Evolutionary conservation across 2,888 invertebrate genomes (phyloP).

Genomic region (Synergus gifuensis): DNA sequence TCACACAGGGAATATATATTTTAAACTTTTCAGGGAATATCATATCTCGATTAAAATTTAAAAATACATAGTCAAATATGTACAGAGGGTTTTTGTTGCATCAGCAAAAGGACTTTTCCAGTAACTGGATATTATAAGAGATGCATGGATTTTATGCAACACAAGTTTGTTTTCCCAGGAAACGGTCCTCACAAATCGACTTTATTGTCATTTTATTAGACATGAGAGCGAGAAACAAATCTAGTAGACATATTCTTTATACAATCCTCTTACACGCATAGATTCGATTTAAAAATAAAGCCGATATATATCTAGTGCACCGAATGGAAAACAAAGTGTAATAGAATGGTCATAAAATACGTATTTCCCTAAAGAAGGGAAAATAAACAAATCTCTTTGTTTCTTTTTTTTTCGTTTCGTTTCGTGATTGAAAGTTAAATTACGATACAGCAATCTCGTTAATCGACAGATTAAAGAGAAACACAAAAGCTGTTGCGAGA

Average conservation of each 20-base stretch:
- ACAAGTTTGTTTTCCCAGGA: not conserved
- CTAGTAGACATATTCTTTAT: not conserved
- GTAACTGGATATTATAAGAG: not conserved
- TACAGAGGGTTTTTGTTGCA: not conserved
- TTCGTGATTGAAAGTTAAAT: not conserved
- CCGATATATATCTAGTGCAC: not conserved
- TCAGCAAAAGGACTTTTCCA: not conserved
- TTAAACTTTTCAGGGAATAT: too few relatives aligned
- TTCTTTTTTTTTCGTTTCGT: not conserved
- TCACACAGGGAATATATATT: too few relatives aligned
- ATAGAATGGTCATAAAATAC: not conserved
- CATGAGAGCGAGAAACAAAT: not conserved
- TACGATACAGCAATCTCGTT: constrained; percentile 16
- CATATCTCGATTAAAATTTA: too few relatives aligned
- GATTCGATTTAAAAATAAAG: not conserved
- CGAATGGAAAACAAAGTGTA: not conserved
- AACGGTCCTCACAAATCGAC: not conserved
- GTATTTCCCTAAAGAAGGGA: not conserved
- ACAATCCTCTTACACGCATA: not conserved
- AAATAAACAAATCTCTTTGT: not conserved
- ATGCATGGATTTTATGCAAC: not conserved
- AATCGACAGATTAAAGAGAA: constrained; percentile 17
- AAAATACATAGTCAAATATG: too few relatives aligned
- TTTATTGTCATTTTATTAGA: not conserved
- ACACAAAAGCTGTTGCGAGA: constrained; percentile 1